A percentile compares a stretch with the other conserved stretches of the same genome.
Evolutionary conservation across 2,888 invertebrate species (phyloP).

Genomic region (Eupithecia subumbrata): DNA sequence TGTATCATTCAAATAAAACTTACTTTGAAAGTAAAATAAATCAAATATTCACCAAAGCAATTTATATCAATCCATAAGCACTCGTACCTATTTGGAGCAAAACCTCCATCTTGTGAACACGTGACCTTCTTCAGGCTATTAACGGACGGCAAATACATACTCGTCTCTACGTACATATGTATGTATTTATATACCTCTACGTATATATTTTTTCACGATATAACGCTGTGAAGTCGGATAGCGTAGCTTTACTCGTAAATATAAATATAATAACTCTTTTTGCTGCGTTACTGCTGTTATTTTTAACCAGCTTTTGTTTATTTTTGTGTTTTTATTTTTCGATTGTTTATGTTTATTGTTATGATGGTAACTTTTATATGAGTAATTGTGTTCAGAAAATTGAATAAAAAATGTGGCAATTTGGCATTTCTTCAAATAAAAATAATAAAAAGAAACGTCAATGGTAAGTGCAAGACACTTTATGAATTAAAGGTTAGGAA

Average conservation of each 20-base stretch:
- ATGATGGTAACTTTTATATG: background rate
- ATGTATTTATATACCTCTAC: too few relatives aligned
- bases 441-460: too few relatives aligned
- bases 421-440: too few relatives aligned
- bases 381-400: background rate
- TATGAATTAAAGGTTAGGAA: too few relatives aligned
- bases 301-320: background rate
- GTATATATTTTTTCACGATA: background rate
- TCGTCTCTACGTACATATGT: too few relatives aligned
- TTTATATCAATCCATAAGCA: constrained; percentile 2
- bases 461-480: too few relatives aligned
- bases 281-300: background rate
- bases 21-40: background rate
- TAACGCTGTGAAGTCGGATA: background rate
- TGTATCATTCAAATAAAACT: background rate
- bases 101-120: background rate
- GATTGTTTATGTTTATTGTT: background rate
- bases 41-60: background rate
- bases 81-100: background rate
- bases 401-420: background rate
- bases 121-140: background rate
- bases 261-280: background rate
- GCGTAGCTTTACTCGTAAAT: background rate
- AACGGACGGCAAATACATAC: background rate
- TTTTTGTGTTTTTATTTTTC: background rate